Evolutionary conservation across 2,797 vertebrate species (phyloP), one percentile per base, ranked within the genome.

Genomic region (Pelodytes ibericus): DNA sequence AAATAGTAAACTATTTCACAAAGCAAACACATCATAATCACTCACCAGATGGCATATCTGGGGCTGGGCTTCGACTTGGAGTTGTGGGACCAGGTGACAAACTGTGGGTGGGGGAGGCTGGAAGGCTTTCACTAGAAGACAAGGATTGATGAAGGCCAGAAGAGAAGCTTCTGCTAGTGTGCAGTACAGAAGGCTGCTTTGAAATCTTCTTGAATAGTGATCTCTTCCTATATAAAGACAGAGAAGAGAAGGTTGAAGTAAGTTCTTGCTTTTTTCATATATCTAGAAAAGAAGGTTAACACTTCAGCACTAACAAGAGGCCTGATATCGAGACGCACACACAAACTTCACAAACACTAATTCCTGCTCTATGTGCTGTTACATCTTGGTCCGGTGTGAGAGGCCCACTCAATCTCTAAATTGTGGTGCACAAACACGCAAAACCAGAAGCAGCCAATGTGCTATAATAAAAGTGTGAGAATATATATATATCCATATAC

Each of bases 81-180:
- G 94, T 94, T 0, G 94, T 84, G 3, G 96, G 95, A 0, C 95
- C 95, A 0, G 97, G 95, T 5, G 96, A 97, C 22, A 96, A 90
- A 86, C 96, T 97, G 92, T 97, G 96, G 0, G 97, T 98, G 13
- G 97, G 97, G 1, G 97, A 98, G 39, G 96, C 98, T 0, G 97
- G 96, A 33, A 97, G 94, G 87, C 97, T 99, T 86, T 99, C 98
- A 0, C 95, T 95, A 75, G 96, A 98, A 1, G 97, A 98, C 77
- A 98, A 92, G 0, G 96, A 98, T 86, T 98, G 95, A 61, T 98
- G 79, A 27, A 98, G 95, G 2, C 96, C 96, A 0, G 96, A 98
- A 6, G 95, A 96, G 88, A 97, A 97, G 86, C 96, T 98, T 47
- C 95, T 96, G 84, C 96, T 98, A 84, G 93, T 93, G 85, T 97